Evolutionary conservation across 2,797 vertebrate genomes (phyloP).

Genomic region (Rousettus madagascariensis): DNA sequence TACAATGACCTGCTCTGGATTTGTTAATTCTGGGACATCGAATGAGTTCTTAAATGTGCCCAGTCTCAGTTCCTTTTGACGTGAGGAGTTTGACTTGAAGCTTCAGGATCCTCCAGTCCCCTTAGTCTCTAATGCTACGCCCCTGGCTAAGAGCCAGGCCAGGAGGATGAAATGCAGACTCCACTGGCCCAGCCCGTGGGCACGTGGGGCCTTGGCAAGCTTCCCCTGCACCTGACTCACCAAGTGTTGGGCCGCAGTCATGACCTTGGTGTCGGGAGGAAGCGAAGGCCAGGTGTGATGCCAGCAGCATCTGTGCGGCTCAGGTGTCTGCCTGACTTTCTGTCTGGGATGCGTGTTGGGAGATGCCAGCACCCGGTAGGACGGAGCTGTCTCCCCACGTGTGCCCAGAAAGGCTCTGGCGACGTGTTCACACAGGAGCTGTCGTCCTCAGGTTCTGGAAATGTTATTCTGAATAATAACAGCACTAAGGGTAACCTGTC

Average conservation of each 20-base stretch:
- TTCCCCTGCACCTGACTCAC: background rate
- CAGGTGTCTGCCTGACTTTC: background rate
- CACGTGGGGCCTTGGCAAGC: background rate
- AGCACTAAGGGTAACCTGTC: no score
- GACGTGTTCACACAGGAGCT: background rate
- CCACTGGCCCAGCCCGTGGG: background rate
- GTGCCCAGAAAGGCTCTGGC: background rate
- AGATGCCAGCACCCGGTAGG: background rate
- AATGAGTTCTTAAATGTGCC: no score
- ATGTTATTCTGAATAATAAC: background rate
- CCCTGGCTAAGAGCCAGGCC: background rate
- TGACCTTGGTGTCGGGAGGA: slow-evolving; percentile 51
- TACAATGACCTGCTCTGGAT: background rate
- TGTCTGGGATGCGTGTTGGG: background rate
- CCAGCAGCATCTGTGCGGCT: background rate
- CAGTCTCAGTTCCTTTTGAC: no score
- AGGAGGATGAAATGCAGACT: background rate
- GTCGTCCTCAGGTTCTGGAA: background rate
- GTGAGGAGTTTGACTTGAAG: background rate
- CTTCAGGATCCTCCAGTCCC: background rate
- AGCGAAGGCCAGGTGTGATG: background rate
- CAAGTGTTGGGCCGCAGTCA: background rate
- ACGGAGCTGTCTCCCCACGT: background rate
- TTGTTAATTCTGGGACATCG: background rate
- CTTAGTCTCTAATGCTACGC: accelerated